Conservation (phyloP, 2,113 vertebrate genomes). For the Lepisosteus oculatus region DNA sequence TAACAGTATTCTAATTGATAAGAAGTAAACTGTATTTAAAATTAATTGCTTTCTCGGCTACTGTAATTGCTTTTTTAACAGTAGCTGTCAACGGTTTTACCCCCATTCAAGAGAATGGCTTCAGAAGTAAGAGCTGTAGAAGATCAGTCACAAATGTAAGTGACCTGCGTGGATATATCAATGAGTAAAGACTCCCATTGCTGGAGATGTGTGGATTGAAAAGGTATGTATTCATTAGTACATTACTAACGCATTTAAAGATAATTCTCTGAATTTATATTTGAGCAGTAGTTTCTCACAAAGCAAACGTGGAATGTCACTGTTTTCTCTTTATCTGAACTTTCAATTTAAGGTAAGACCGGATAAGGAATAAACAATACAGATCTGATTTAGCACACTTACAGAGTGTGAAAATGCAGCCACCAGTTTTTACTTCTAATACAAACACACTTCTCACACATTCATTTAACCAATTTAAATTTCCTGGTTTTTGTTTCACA, state of each 20-base stretch:
- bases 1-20: background rate
- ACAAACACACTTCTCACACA: too few relatives aligned
- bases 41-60: background rate
- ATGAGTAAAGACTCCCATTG: slow-evolving; percentile 18
- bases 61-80: slow-evolving; percentile 12
- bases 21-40: too few relatives aligned
- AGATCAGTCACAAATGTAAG: slow-evolving; percentile 34
- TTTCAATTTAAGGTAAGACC: too few relatives aligned
- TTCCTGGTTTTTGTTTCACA: too few relatives aligned
- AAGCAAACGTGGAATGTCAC: too few relatives aligned
- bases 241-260: background rate
- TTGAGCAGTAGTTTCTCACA: too few relatives aligned
- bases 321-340: too few relatives aligned
- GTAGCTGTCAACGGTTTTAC: slow-evolving; percentile 34
- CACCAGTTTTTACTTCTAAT: background rate
- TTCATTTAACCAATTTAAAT: too few relatives aligned
- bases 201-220: slow-evolving; percentile 48
- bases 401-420: background rate
- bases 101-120: slow-evolving; percentile 60
- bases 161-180: slow-evolving; percentile 43
- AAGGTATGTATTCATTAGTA: slow-evolving; percentile 40
- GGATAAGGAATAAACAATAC: too few relatives aligned
- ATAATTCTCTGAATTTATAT: too few relatives aligned
- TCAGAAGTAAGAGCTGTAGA: background rate
- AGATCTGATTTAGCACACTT: background rate